Evolutionary conservation across 2,113 vertebrate species (phyloP).

Genomic region (Erinaceus europaeus): DNA sequence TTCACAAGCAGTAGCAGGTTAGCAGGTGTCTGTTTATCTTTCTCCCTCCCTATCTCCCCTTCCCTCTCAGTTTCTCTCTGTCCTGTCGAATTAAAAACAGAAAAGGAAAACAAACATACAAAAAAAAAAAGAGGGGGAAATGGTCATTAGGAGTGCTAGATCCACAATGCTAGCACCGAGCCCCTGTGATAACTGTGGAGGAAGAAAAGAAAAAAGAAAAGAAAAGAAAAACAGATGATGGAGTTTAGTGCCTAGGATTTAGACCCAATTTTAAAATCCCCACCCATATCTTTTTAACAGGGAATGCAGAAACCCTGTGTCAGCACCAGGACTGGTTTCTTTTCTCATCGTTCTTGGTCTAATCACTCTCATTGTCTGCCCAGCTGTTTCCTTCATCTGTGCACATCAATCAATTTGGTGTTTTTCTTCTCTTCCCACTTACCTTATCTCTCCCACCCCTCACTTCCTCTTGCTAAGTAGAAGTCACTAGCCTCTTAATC

Average conservation of each 20-base stretch:
- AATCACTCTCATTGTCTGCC: slow-evolving; percentile 42
- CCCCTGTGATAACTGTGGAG: too few relatives aligned
- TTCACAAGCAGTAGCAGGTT: too few relatives aligned
- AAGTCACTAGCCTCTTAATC: slow-evolving; percentile 20
- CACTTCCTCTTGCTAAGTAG: background rate
- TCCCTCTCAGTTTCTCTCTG: too few relatives aligned
- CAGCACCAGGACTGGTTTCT: background rate
- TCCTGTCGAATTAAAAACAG: too few relatives aligned
- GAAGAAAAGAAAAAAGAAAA: too few relatives aligned
- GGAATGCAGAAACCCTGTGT: slow-evolving; percentile 39
- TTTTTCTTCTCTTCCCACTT: background rate
- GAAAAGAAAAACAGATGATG: background rate
- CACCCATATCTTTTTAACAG: slow-evolving; percentile 24
- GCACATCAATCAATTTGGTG: background rate
- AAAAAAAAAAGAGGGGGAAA: too few relatives aligned
- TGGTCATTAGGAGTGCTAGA: too few relatives aligned
- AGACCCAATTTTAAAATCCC: slow-evolving; percentile 31
- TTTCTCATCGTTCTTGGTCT: background rate
- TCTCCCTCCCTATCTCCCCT: too few relatives aligned
- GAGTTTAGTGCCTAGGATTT: slow-evolving; percentile 19
- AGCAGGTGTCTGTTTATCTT: too few relatives aligned
- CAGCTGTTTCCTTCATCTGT: background rate
- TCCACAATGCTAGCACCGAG: too few relatives aligned
- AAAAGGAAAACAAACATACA: too few relatives aligned
- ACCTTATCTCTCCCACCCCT: background rate